Base-by-base conservation (phyloP, 1,140 invertebrate genomes). In the Habropoda laboriosa region DNA sequence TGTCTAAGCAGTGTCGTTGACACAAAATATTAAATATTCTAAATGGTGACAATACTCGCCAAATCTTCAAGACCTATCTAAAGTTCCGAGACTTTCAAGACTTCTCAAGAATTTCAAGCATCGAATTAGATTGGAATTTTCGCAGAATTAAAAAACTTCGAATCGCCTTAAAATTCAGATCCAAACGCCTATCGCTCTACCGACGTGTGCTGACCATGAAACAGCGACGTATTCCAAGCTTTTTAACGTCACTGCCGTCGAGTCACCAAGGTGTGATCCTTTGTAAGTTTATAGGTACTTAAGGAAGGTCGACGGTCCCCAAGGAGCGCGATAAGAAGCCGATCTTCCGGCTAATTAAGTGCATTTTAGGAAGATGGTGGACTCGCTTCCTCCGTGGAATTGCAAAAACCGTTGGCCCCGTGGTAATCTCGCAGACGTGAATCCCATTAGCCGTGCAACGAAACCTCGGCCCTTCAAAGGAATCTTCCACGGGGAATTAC, bases 301-400 rank as follows among this genome's bases (percentile, higher is more conserved):
- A 73, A 79, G n/a, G 32, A 35, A 30, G 16, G 70, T 47, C 32
- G 40, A 64, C 45, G 47, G n/a, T 24, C 40, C 45, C 32, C 21
- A n/a, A 49, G 35, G 53, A 42, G 12, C 27, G 27, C 70, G 68
- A 79, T 73, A 79, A 79, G 77, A 79, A 64, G 58, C 49, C 77
- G 77, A 73, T 79, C 77, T 72, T 72, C 58, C 45, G 27, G 57
- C 40, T 79, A 79, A 79, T 79, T 79, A 79, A 79, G 68, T 73
- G 70, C 70, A 64, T 72, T 64, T 70, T 45, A 73, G 35, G 40
- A 35, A 73, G 68, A 72, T 27, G 57, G 35, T 61, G 38, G 45
- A n/a, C n/a, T 13, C 24, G n/a, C 5, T 68, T 71, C 38, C 49
- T n/a, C 58, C 58, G n/a, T 63, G 47, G 47, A 79, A 72, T 79